Evolutionary conservation across 1,140 invertebrate genomes (phyloP), one percentile per base, ranked within the genome.

Genomic region (Triops cancriformis): DNA sequence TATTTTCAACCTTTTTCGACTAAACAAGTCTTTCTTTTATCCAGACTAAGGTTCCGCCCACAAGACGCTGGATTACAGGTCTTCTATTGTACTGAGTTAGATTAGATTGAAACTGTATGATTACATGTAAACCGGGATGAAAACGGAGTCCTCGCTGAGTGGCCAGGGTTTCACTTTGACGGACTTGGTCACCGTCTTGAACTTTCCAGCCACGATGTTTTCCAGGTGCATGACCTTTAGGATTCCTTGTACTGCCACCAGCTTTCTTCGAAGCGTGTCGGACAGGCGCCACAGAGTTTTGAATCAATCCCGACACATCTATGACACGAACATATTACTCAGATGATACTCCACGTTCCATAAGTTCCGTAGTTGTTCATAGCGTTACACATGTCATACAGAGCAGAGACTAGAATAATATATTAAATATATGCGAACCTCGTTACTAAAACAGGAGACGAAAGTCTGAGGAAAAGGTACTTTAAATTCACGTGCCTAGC

Each of bases 51-150:
- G 31, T 37, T 7, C 31, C 2, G 7, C 7, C 7, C 31, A 2
- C 2, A 4, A 37, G 31, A 37, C 2, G 31, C 31, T 37, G 31
- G 31, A 1, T 9, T 45, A 11, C 6, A n/a, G 14, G 14, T 51
- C 18, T 76, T 72, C 72, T 73, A 14, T 9, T 37, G 9, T 78
- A 78, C 78, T 23, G 31, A 11, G 31, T 74, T 73, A 26, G 73
- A 23, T 42, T 41, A 45, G 37, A 45, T 18, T 75, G 28, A 42
- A 37, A 78, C 76, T 26, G 72, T 28, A 6, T 41, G 83, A 83
- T 87, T 86, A 93, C 92, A 87, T 93, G 90, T 78, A 93, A 84
- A 4, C 92, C 92, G n/a, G 92, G 92, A 85, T 93, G 92, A 83
- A 91, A 94, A 78, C 91, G 86, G 0, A 90, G 83, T n/a, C 81